These are phyloP conservation scores for Pachyrhynchus sulphureomaculatus DNA, from an alignment of 1,140 invertebrate species.

Conservation along the genomic window DNA sequence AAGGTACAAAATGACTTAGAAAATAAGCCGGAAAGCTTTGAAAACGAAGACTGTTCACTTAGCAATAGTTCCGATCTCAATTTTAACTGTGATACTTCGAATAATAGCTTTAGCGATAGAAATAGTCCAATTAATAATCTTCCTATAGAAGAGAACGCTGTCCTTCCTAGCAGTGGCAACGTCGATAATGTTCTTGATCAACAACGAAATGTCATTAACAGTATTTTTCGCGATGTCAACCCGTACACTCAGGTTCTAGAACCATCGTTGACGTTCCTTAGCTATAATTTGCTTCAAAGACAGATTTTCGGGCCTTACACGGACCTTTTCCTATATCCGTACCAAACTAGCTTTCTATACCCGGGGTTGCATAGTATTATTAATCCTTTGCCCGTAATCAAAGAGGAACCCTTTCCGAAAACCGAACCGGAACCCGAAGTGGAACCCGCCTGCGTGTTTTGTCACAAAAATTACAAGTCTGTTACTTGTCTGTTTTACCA, in stretches of 20 bases:
- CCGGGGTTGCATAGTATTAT: constrained; percentile 65
- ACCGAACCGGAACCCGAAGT: constrained; percentile 25
- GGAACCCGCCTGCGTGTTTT: constrained; percentile 55
- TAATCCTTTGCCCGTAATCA: constrained; percentile 54
- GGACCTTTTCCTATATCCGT: constrained; percentile 54
- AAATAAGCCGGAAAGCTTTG: neutral
- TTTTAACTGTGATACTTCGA: constrained; percentile 28
- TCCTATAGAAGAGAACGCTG: neutral
- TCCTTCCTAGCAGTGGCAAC: neutral
- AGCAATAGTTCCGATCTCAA: constrained; percentile 30
- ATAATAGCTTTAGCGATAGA: constrained; percentile 3
- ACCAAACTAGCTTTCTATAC: constrained; percentile 54
- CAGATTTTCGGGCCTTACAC: constrained; percentile 31
- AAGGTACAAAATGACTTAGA: neutral
- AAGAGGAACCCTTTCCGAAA: constrained; percentile 32
- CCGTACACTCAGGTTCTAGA: constrained; percentile 6
- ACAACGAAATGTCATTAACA: neutral
- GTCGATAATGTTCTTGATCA: neutral
- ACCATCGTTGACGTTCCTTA: constrained; percentile 22
- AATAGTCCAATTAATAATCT: neutral
- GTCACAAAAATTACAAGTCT: constrained; percentile 57
- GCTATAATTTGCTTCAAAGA: constrained; percentile 29
- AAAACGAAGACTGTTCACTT: constrained; percentile 16
- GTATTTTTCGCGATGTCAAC: neutral
- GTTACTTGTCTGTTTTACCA: constrained; percentile 58